Evolutionary conservation across 2,113 vertebrate genomes (phyloP).

Genomic region (Daboia siamensis): DNA sequence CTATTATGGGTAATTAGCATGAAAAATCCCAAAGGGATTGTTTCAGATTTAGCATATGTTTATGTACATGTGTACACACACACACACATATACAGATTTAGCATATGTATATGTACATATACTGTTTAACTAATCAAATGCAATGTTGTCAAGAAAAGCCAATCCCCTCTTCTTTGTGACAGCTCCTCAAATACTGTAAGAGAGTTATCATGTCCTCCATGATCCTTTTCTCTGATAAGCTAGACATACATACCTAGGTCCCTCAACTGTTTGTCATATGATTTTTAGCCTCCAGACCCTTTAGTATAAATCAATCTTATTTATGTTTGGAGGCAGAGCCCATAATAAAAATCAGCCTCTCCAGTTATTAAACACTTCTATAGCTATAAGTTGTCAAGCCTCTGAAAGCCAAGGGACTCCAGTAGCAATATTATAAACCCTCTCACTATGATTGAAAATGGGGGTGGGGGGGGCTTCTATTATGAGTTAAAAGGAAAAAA

Average conservation of each 20-base stretch:
- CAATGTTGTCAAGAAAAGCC: background rate
- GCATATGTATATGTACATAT: no score
- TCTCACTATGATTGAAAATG: background rate
- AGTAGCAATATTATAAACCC: background rate
- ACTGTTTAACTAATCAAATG: background rate
- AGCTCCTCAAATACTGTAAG: background rate
- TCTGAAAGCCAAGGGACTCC: background rate
- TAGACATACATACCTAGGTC: background rate
- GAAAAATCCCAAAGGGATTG: background rate
- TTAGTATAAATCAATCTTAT: background rate
- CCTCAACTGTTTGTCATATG: background rate
- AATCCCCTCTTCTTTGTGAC: background rate
- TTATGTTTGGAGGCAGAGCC: background rate
- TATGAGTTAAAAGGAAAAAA: background rate
- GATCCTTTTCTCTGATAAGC: background rate
- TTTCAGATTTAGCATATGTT: background rate
- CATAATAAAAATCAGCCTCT: background rate
- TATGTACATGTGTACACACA: no score
- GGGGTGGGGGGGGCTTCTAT: background rate
- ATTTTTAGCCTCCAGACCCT: background rate
- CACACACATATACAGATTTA: no score
- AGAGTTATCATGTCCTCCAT: background rate
- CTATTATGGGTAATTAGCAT: background rate
- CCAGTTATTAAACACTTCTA: background rate
- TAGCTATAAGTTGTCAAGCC: background rate